Evolutionary conservation across 2,888 invertebrate species (phyloP), one percentile per base, ranked within the genome.

Genomic region (Amphipoea oculea): DNA sequence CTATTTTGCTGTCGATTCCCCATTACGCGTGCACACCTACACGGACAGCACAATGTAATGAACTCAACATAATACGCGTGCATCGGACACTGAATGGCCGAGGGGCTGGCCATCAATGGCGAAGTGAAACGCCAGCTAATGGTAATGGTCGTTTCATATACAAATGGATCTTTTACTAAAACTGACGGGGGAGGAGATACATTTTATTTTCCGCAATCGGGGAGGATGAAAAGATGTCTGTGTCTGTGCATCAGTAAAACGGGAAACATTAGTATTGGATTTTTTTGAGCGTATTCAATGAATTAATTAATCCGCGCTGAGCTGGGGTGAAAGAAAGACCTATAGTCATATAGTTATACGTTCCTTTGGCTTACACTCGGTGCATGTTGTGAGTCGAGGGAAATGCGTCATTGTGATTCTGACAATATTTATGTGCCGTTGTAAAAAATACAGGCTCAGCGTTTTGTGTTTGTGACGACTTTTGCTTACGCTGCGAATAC

Each of bases 61-160:
- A 89, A 85, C 83, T 89, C 82, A 76, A 80, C 89, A 83, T 87
- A 88, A 87, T 89, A 88, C 83, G 87, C 86, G 85, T 89, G 89
- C 86, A 87, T 84, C 79, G 84, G 82, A 85, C 87, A 84, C 79
- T 87, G 90, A 89, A 89, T 86, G 84, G 86, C 81, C 86, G 86
- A 88, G 89, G 89, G 89, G 86, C 83, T 78, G 83, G 78, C 83
- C 84, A 88, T 89, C 89, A 88, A 89, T 89, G 82, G 86, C 73
- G 66, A 84, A 89, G 79, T 78, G 84, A 85, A 86, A 88, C 79
- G 86, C 65, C 69, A 79, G 84, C 88, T 91, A 91, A 91, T 91
- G 90, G 90, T 91, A 91, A 91, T 91, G 84, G 90, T 86, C 83
- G 81, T 86, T 89, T 88, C 86, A 90, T 91, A 90, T 89, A 90